Evolutionary conservation across 1,140 invertebrate genomes (phyloP), one percentile per base, ranked within the genome.

Genomic region (Orussus abietinus): DNA sequence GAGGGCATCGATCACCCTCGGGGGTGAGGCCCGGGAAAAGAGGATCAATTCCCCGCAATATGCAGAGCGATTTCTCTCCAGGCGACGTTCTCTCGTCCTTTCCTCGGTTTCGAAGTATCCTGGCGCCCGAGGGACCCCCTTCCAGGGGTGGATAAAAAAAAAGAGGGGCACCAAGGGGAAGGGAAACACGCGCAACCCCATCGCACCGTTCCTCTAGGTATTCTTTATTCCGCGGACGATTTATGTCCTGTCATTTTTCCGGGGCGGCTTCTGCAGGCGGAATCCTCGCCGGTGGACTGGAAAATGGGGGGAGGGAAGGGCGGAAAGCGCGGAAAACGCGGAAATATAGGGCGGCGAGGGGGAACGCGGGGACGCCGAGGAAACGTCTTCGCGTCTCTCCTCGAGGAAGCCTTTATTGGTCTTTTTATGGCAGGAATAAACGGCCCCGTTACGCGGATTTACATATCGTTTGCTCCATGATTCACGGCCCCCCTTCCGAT

Each of bases 351-450:
- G 5, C 6, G 21, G 21, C 7, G 37, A 43, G 26, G 42, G 31
- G 26, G 30, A 20, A 45, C 15, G 32, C 37, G 18, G 34, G 32
- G 31, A 40, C 38, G 38, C 10, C 11, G 21, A 45, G 47, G 20
- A 22, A 17, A 33, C 32, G 49, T 40, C 31, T 49, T 47, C 51
- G 49, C 38, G 33, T 36, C 22, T 34, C 32, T 31, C 19, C 25
- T 13, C 35, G 14, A 49, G 55, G 44, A 43, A 44, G 53, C 42
- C 60, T 64, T 62, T 60, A 62, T 65, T 57, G 60, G 49, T 49
- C 53, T 60, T 64, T 64, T 66, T 62, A 63, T 57, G 48, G 43
- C 31, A 36, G 47, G 58, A 60, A 66, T 64, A 66, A 65, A 59
- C 53, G 60, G 42, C 46, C 42, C 51, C 47, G 59, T 63, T 60